Evolutionary conservation across 2,888 invertebrate genomes (phyloP), one percentile per base, ranked within the genome.

Genomic region (Agriopis aurantiaria): DNA sequence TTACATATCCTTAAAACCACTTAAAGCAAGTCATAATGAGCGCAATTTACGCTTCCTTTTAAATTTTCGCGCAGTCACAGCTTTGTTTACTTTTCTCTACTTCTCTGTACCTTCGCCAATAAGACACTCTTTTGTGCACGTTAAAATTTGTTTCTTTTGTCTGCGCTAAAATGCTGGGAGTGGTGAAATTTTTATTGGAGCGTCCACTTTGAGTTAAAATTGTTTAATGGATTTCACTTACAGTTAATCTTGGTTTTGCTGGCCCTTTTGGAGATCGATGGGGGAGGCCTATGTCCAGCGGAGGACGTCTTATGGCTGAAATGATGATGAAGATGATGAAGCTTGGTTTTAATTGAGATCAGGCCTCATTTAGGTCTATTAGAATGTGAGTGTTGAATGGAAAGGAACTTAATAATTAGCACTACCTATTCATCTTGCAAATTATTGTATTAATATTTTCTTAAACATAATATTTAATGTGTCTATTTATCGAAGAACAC

Each of bases 111-210:
- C 66, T 73, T 66, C 53, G 60, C 73, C 73, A 74, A 74, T 69
- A 60, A 67, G 49, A 73, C 68, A 58, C n/a, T 70, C 71, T 64
- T 75, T 76, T 76, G 76, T 75, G 60, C 63, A 56, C 68, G 56
- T 60, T 71, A 62, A 73, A 74, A 68, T 74, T 73, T 60, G 66
- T 66, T 74, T 70, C 68, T 66, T 74, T 57, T 65, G 56, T 57
- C 40, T 41, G 45, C 56, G 62, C 62, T 33, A 55, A 53, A 62
- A 53, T 45, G 62, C 45, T 46, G 53, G 48, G 33, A 45, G 46
- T 58, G 33, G 43, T 43, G 52, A 53, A 62, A 11, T 61, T 51
- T 23, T 60, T 23, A 53, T 33, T 62, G 53, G 6, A n/a, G 14
- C 11, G 23, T 61, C 43, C 12, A 45, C 33, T 61, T 51, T 51